Percentiles rank a stretch among this genome's conserved stretches.
phyloP scores from a whole-genome alignment of 2,797 vertebrate species.

The Taeniopygia guttata region DNA sequence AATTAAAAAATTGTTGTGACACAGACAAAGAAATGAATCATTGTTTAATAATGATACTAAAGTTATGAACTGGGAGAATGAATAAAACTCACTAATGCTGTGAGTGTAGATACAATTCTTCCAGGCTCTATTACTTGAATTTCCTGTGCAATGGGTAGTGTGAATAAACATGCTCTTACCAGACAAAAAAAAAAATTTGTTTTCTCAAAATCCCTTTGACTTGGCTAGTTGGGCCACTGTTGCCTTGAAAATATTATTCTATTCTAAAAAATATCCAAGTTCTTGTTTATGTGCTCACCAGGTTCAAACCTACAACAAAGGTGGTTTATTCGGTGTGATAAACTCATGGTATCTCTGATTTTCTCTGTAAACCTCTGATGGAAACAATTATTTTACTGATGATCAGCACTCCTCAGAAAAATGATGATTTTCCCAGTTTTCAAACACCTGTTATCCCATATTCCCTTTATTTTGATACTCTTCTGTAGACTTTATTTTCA shows the following conservation, averaged over 20 bases:
- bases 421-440: not conserved
- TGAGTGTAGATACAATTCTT: not conserved
- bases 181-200: not conserved
- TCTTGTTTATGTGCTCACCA: not conserved
- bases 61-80: not conserved
- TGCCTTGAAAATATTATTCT: not conserved
- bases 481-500: not conserved
- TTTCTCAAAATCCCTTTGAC: not conserved
- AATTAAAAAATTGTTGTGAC: not conserved
- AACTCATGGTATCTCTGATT: not conserved
- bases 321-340: not conserved
- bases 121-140: not conserved
- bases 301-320: not conserved
- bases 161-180: not conserved
- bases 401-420: not conserved
- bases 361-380: not conserved
- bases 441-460: not conserved
- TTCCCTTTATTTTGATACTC: not conserved
- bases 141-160: not conserved
- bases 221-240: not conserved
- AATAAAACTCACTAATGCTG: not conserved
- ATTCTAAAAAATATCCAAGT: too few relatives aligned
- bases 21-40: not conserved
- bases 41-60: not conserved
- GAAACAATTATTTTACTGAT: not conserved